Evolutionary conservation across 2,797 vertebrate genomes (phyloP).

Genomic region (Protonibea diacanthus): DNA sequence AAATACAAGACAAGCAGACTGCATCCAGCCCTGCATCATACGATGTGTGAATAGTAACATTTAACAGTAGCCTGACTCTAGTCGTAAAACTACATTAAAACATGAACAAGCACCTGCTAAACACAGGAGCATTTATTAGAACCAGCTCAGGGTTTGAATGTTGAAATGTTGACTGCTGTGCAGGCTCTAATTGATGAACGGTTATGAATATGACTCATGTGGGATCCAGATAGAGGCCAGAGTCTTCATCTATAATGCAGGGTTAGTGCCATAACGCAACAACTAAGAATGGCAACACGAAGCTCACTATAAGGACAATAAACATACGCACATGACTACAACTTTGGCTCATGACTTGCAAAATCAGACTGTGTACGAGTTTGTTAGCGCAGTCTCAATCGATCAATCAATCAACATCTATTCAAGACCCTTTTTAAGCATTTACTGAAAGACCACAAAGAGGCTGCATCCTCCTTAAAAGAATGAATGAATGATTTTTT

Average conservation of each 20-base stretch:
- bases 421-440: slow-evolving; percentile 1
- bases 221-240: slow-evolving; percentile 14
- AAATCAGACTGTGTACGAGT: not conserved
- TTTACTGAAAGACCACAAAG: slow-evolving; percentile 11
- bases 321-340: not conserved
- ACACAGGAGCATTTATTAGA: slow-evolving; percentile 15
- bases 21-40: not conserved
- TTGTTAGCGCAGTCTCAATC: not conserved
- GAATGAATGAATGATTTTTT: not conserved
- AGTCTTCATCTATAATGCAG: not conserved
- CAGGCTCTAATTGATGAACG: slow-evolving; percentile 5
- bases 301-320: not conserved
- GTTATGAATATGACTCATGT: slow-evolving; percentile 34
- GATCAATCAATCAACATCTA: slow-evolving; percentile 15
- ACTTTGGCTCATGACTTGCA: not conserved
- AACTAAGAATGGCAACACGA: not conserved
- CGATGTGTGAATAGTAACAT: slow-evolving; percentile 6
- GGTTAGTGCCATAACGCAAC: not conserved
- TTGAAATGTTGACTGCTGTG: slow-evolving; percentile 10
- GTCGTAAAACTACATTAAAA: slow-evolving; percentile 18
- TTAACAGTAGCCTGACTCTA: not conserved
- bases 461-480: not conserved
- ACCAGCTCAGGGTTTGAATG: not conserved
- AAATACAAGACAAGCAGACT: slow-evolving; percentile 1
- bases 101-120: not conserved